Percentiles rank a stretch among this genome's conserved stretches.
Conservation (phyloP, 2,113 vertebrate genomes). For the Crotalus horridus region DNA sequence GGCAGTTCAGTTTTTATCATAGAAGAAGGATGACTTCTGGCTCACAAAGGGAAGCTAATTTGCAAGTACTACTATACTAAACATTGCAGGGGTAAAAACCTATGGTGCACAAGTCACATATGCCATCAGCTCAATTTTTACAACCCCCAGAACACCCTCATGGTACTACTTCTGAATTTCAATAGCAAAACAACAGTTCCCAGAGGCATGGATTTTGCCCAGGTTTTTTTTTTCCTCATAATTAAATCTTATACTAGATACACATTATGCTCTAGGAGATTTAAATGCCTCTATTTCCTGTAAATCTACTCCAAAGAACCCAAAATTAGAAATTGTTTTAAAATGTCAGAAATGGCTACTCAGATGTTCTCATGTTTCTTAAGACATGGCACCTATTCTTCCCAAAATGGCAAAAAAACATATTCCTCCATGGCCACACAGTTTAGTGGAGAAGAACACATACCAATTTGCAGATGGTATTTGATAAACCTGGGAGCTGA, state of each 20-base stretch:
- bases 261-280: background rate
- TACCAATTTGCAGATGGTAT: background rate
- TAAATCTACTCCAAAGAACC: background rate
- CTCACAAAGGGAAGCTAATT: background rate
- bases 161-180: background rate
- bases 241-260: background rate
- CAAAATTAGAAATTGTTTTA: background rate
- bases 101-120: background rate
- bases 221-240: accelerated
- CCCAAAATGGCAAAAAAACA: background rate
- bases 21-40: background rate
- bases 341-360: background rate
- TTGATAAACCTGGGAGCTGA: background rate
- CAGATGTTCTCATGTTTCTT: background rate
- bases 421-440: background rate
- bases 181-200: background rate
- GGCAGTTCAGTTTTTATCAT: background rate
- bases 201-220: background rate
- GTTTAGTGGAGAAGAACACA: background rate
- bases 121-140: background rate
- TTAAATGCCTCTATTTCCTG: background rate
- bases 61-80: background rate
- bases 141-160: background rate
- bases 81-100: background rate
- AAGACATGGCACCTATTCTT: background rate